Percentiles rank a stretch among this genome's conserved stretches.
These are phyloP conservation scores for Rhopalosiphum maidis DNA, from an alignment of 1,140 invertebrate species.

Conservation along the genomic window DNA sequence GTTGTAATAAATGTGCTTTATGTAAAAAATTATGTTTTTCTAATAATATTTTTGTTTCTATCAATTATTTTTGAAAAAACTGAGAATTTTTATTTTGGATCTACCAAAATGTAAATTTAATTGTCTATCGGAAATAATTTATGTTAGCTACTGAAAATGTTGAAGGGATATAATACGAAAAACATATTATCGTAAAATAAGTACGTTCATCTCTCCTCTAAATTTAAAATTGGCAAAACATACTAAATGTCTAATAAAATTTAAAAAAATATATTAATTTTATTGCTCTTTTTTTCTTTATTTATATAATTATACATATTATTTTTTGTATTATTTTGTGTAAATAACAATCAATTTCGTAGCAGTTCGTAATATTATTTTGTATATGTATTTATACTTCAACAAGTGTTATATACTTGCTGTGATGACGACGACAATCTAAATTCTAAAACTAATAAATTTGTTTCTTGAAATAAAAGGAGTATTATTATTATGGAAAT, in stretches of 20 bases:
- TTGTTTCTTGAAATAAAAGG: not conserved
- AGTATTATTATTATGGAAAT: not conserved
- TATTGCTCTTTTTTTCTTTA: no score
- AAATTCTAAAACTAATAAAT: not conserved
- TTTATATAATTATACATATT: not conserved
- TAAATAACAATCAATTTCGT: not conserved
- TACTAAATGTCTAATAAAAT: no score
- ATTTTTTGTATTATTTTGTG: not conserved
- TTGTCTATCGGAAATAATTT: no score
- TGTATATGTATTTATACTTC: not conserved
- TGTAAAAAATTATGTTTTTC: no score
- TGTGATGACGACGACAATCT: not conserved
- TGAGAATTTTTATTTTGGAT: no score
- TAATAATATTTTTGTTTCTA: no score
- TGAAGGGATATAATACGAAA: not conserved
- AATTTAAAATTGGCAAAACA: not conserved
- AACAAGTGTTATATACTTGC: not conserved
- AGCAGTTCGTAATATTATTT: not conserved
- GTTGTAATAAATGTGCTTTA: no score
- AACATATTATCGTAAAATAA: not conserved
- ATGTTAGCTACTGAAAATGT: not conserved
- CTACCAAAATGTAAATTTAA: no score
- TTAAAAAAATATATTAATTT: no score
- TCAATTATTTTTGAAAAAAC: no score
- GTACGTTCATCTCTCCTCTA: not conserved